Evolutionary conservation across 1,140 invertebrate species (phyloP).

Genomic region (Drosophila ficusphila): DNA sequence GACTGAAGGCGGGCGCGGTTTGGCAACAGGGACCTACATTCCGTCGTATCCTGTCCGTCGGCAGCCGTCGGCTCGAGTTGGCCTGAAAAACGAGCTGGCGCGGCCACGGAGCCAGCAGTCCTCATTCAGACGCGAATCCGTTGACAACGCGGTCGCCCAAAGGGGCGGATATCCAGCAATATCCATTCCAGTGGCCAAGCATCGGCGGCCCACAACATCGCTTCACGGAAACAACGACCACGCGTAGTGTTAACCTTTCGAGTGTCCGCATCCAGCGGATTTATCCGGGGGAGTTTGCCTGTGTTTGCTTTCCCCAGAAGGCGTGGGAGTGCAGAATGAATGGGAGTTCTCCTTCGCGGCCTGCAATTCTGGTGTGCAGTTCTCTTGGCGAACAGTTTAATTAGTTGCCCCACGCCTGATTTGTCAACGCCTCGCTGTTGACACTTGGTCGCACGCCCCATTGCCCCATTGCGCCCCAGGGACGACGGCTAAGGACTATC

Average conservation of each 20-base stretch:
- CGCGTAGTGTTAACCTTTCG: constrained; percentile 59
- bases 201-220: constrained; percentile 39
- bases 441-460: constrained; percentile 41
- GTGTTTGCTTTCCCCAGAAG: constrained; percentile 6
- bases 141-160: constrained; percentile 60
- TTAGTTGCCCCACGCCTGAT: constrained; percentile 27
- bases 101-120: constrained; percentile 64
- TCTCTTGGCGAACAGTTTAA: constrained; percentile 35
- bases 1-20: constrained; percentile 61
- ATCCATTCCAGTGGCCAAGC: constrained; percentile 30
- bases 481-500: constrained; percentile 19
- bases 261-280: constrained; percentile 13
- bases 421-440: constrained; percentile 12
- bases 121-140: constrained; percentile 73
- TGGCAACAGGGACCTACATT: constrained; percentile 79
- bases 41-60: constrained; percentile 53
- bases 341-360: constrained; percentile 18
- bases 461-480: constrained; percentile 18
- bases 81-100: constrained; percentile 65
- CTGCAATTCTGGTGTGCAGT: constrained; percentile 29
- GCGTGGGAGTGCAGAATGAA: constrained; percentile 1
- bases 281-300: constrained; percentile 27
- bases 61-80: constrained; percentile 42
- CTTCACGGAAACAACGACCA: constrained; percentile 71
- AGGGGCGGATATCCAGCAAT: constrained; percentile 27